Conservation (phyloP, 2,888 invertebrate genomes). For the Drosophila niveifrons region DNA sequence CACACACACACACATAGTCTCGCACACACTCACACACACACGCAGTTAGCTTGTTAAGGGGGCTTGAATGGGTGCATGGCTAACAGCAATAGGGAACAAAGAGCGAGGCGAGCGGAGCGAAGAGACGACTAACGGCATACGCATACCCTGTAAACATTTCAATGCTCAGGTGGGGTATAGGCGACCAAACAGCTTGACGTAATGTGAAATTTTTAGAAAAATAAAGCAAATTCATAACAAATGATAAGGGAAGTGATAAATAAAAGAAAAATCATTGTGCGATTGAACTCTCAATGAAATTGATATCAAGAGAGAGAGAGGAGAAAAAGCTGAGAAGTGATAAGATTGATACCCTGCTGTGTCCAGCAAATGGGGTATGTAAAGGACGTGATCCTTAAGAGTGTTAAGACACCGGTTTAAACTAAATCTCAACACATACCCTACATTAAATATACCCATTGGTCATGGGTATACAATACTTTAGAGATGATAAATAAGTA, state of each 20-base stretch:
- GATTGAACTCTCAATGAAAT: slow-evolving; percentile 1
- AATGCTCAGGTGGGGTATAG: neutral
- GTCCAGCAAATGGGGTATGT: neutral
- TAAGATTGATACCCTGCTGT: neutral
- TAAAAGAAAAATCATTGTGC: neutral
- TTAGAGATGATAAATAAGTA: no score
- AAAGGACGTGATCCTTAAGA: neutral
- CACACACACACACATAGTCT: slow-evolving; percentile 1
- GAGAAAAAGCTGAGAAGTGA: neutral
- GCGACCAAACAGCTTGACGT: neutral
- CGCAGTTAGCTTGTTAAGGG: neutral
- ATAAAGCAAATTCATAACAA: neutral
- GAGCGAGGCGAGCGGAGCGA: neutral
- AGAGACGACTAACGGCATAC: slow-evolving; percentile 1
- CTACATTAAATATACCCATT: no score
- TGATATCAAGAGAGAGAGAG: neutral
- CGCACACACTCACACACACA: neutral
- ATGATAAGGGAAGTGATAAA: neutral
- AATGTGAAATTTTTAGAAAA: neutral
- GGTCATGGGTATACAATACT: no score
- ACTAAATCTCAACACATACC: no score
- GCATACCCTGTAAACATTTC: slow-evolving; percentile 6
- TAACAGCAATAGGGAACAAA: neutral
- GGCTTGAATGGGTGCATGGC: slow-evolving; percentile 14
- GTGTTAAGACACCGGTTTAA: neutral